Evolutionary conservation across 1,140 invertebrate genomes (phyloP).

Genomic region (Drosophila suzukii): DNA sequence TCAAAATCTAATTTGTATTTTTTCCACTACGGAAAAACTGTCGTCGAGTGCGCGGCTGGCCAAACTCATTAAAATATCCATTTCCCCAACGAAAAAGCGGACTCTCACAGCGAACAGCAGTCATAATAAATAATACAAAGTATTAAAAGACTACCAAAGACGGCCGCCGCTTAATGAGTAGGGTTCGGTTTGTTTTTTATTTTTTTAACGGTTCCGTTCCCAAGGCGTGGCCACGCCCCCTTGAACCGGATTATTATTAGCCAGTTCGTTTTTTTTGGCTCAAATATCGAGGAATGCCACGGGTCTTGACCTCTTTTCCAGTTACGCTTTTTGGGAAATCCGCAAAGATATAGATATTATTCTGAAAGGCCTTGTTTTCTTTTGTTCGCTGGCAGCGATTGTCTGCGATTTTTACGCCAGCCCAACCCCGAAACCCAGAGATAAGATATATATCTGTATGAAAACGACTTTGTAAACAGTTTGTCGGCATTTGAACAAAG

Average conservation of each 20-base stretch:
- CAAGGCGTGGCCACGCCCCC: slow-evolving; percentile 34
- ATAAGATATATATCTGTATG: slow-evolving; percentile 39
- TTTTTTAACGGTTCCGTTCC: slow-evolving; percentile 21
- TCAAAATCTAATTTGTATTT: slow-evolving; percentile 46
- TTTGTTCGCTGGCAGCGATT: slow-evolving; percentile 23
- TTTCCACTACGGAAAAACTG: slow-evolving; percentile 22
- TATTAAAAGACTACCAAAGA: slow-evolving; percentile 43
- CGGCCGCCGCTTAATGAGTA: slow-evolving; percentile 34
- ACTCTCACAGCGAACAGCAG: slow-evolving; percentile 15
- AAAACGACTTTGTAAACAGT: slow-evolving; percentile 36
- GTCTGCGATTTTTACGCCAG: slow-evolving; percentile 7
- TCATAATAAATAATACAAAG: slow-evolving; percentile 45
- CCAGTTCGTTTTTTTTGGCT: slow-evolving; percentile 35
- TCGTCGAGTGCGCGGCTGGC: slow-evolving; percentile 15
- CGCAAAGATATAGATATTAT: slow-evolving; percentile 47
- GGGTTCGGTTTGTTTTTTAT: slow-evolving; percentile 16
- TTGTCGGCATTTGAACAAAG: slow-evolving; percentile 50
- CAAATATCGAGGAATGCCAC: slow-evolving; percentile 40
- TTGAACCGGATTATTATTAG: slow-evolving; percentile 53
- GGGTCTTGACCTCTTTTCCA: slow-evolving; percentile 51
- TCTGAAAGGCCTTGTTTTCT: slow-evolving; percentile 35
- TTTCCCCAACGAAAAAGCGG: slow-evolving; percentile 23
- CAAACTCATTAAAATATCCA: slow-evolving; percentile 51
- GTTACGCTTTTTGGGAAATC: slow-evolving; percentile 38
- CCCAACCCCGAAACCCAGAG: slow-evolving; percentile 27